Conservation (phyloP, 1,140 invertebrate genomes). For the Drosophila athabasca region DNA sequence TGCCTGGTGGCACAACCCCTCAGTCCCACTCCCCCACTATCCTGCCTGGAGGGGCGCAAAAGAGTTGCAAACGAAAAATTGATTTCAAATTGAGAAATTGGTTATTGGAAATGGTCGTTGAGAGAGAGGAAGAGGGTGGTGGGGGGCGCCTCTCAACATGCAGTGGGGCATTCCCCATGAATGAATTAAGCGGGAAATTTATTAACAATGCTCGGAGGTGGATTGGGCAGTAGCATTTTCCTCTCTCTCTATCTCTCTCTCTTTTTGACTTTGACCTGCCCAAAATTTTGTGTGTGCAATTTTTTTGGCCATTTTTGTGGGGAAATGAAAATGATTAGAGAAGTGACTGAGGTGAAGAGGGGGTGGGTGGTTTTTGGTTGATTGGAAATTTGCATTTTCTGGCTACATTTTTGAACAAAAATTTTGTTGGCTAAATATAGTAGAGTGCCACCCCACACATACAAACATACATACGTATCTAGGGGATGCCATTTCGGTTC, state of each 20-base stretch:
- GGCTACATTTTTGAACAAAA: constrained; percentile 25
- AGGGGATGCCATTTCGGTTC: too few species aligned
- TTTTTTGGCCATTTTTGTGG: background rate
- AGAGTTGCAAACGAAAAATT: constrained; percentile 57
- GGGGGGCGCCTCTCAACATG: background rate
- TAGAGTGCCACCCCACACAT: background rate
- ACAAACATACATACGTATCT: too few species aligned
- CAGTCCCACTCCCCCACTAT: background rate
- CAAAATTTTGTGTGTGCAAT: background rate
- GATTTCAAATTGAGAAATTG: constrained; percentile 47
- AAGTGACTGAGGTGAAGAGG: background rate
- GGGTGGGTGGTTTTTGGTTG: background rate
- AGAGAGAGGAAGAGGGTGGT: background rate
- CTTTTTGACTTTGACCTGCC: constrained; percentile 16
- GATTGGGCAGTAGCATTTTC: background rate
- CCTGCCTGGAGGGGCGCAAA: constrained; percentile 21
- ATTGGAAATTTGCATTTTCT: constrained; percentile 41
- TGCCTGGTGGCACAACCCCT: constrained; percentile 18
- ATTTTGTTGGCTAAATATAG: constrained; percentile 18
- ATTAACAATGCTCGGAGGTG: constrained; percentile 34
- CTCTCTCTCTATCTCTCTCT: too few species aligned
- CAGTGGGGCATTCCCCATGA: constrained; percentile 16
- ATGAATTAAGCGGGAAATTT: constrained; percentile 43
- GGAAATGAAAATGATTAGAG: background rate
- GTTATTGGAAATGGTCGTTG: constrained; percentile 10